These are phyloP conservation scores for Daboia siamensis DNA, from an alignment of 2,113 vertebrate genomes.

Conservation along the genomic window DNA sequence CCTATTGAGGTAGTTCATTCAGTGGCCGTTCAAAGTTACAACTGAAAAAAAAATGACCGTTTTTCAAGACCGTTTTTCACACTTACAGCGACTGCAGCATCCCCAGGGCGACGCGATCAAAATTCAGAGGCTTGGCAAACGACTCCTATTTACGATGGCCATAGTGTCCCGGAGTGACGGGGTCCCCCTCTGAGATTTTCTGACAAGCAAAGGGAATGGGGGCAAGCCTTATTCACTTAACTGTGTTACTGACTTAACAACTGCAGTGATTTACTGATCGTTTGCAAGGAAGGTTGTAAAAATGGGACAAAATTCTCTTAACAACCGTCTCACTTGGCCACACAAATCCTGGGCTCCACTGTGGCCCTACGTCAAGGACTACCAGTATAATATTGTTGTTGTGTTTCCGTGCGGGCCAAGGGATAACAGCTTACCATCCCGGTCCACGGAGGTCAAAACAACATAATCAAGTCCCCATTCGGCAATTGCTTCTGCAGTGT, in stretches of 20 bases:
- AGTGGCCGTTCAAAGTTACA: no score
- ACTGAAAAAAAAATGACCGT: fast-evolving
- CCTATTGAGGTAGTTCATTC: no score
- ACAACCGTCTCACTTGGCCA: neutral
- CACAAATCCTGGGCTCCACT: neutral
- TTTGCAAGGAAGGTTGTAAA: neutral
- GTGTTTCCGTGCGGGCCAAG: no score
- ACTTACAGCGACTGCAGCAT: no score
- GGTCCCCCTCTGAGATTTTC: fast-evolving
- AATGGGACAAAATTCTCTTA: neutral
- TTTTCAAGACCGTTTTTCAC: no score
- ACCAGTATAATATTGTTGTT: neutral
- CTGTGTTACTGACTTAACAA: neutral
- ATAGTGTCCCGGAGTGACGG: no score
- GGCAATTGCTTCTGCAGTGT: constrained; percentile 88
- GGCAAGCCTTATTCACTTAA: no score
- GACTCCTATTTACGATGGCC: no score
- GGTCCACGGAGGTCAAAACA: constrained; percentile 95
- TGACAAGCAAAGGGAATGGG: no score
- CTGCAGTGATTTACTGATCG: neutral
- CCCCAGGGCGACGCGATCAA: no score
- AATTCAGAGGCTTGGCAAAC: no score
- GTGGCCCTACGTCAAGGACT: neutral
- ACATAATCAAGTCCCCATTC: constrained; percentile 97
- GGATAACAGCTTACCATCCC: constrained; percentile 78